A percentile compares a stretch with the other conserved stretches of the same genome.
Evolutionary conservation across 2,113 vertebrate species (phyloP).

Genomic region (Cyanistes caeruleus): DNA sequence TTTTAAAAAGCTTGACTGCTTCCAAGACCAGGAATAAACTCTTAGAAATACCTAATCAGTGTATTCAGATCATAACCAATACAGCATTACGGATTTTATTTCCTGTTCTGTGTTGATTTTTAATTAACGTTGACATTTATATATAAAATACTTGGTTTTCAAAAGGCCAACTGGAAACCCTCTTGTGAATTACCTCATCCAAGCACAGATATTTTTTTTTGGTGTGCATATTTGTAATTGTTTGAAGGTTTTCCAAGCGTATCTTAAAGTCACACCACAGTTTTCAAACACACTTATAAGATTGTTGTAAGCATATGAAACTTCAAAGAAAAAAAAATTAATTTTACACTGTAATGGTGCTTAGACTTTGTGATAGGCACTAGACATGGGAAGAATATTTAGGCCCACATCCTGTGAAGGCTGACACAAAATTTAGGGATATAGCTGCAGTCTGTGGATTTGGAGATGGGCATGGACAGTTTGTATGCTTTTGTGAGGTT

Average conservation of each 20-base stretch:
- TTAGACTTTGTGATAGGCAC: not conserved
- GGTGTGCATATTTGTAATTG: slow-evolving; percentile 47
- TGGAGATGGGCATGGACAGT: not conserved
- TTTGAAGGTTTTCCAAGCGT: slow-evolving; percentile 52
- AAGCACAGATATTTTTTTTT: not conserved
- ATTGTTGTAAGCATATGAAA: not conserved
- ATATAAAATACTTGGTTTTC: slow-evolving; percentile 43
- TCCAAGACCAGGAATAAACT: not conserved
- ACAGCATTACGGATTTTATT: not conserved
- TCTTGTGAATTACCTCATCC: slow-evolving; percentile 66
- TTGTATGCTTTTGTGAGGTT: not conserved
- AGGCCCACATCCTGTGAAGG: not conserved
- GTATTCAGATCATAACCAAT: not conserved
- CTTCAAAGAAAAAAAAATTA: not conserved
- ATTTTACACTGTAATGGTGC: not conserved
- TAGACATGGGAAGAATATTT: not conserved
- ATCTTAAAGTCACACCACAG: slow-evolving; percentile 19
- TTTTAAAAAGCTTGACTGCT: not conserved
- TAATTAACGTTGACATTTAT: slow-evolving; percentile 56
- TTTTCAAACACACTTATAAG: not conserved
- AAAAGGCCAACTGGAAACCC: slow-evolving; percentile 52
- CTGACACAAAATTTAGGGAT: not conserved
- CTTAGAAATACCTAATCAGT: not conserved
- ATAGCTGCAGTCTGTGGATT: not conserved
- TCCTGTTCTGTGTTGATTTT: slow-evolving; percentile 52